Base-by-base conservation (phyloP, 2,113 vertebrate species). In the Labeo catla region DNA sequence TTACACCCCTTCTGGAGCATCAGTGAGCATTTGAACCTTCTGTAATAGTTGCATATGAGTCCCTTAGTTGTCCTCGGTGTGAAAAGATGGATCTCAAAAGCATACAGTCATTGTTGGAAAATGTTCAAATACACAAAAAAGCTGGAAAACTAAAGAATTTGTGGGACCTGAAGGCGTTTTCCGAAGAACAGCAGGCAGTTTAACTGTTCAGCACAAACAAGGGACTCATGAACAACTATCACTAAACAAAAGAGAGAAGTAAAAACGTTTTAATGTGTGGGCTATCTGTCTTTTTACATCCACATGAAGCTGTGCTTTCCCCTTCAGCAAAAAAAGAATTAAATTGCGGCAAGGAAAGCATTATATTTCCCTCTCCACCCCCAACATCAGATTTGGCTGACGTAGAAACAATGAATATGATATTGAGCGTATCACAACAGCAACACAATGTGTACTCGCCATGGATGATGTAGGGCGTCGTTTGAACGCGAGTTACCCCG, bases 401-500 rank as follows among this genome's bases (percentile, higher is more conserved):
- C 10, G 72, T 15, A 8, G 45, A 28, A 49, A 73, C 19, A 45
- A 6, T 28, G 43, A 74, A 76, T 76, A 8, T 50, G 13, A 54
- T 34, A 77, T n/a, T 52, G 50, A 57, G 50, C 19, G 11, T 47
- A n/a, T 61, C 54, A 36, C 19, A 57, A 76, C 66, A 76, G 39
- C 9, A 21, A 45, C 23, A 11, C 15, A 83, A 89, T 36, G 28
- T 83, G 79, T 92, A 88, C 91, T 87, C 79, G 90, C 89, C 88
- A 74, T 72, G 90, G 91, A 89, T 93, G 93, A 94, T 94, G 93
- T 94, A 93, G 93, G 94, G 76, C 89, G 89, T 90, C 77, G 87
- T 81, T 93, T 95, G 95, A 95, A 95, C 95, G 94, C 85, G 76
- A 95, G 94, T 96, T 94, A 96, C 95, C 95, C 90, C 93, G 90